phyloP scores from a whole-genome alignment of 2,888 invertebrate species.

The Fabriciana adippe region DNA sequence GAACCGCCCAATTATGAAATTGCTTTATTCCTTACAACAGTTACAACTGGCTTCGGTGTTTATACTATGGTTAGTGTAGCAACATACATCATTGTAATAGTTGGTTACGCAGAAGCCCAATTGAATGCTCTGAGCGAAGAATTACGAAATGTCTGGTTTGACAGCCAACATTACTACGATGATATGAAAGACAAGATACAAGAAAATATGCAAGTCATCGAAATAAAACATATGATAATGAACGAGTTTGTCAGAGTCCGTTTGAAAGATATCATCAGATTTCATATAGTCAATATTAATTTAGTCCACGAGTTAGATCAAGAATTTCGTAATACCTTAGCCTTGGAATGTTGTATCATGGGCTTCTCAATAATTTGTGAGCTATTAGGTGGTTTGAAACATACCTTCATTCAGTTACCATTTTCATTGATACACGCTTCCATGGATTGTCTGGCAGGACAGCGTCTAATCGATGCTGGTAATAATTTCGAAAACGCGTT shows the following conservation, averaged over 20 bases:
- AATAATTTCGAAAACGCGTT: slow-evolving; percentile 52
- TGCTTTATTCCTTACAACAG: slow-evolving; percentile 41
- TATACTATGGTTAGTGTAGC: slow-evolving; percentile 51
- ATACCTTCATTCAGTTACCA: slow-evolving; percentile 56
- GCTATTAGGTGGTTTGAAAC: slow-evolving; percentile 58
- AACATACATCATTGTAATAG: slow-evolving; percentile 51
- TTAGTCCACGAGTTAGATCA: slow-evolving; percentile 49
- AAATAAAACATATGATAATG: slow-evolving; percentile 37
- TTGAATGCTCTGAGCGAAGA: slow-evolving; percentile 57
- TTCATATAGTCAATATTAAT: slow-evolving; percentile 49
- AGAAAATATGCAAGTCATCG: slow-evolving; percentile 8
- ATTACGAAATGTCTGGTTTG: slow-evolving; percentile 51
- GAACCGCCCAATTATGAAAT: slow-evolving; percentile 60
- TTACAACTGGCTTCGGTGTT: slow-evolving; percentile 44
- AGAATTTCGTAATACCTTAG: slow-evolving; percentile 51
- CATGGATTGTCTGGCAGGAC: slow-evolving; percentile 61
- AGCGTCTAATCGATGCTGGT: slow-evolving; percentile 58
- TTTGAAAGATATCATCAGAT: slow-evolving; percentile 48
- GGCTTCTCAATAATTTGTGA: slow-evolving; percentile 54
- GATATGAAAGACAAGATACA: slow-evolving; percentile 17
- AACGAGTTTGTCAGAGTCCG: slow-evolving; percentile 48
- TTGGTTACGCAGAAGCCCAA: slow-evolving; percentile 59
- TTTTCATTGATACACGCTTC: slow-evolving; percentile 54
- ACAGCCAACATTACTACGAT: slow-evolving; percentile 44
- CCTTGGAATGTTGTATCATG: slow-evolving; percentile 52